Conservation (phyloP, 2,888 invertebrate genomes). For the Dicranocentrus wangi region DNA sequence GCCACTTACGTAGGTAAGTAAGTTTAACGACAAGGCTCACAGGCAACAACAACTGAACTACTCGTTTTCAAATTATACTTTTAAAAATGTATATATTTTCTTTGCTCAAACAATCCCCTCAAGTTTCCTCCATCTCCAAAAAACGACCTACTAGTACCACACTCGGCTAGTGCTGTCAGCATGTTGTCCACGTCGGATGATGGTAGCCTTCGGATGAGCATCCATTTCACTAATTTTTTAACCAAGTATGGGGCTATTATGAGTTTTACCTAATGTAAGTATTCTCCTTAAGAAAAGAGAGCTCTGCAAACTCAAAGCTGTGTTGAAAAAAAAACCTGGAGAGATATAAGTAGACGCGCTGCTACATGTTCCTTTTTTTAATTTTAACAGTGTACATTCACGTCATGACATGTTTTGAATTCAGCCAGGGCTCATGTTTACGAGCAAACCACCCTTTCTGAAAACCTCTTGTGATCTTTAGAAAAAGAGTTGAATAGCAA, state of each 20-base stretch:
- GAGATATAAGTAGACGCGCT: not conserved
- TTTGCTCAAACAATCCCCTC: not conserved
- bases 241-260: slow-evolving; percentile 39
- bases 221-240: slow-evolving; percentile 41
- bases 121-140: not conserved
- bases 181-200: slow-evolving; percentile 3
- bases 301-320: too few species aligned
- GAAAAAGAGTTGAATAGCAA: not conserved
- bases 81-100: not conserved
- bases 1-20: too few species aligned
- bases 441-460: slow-evolving; percentile 33
- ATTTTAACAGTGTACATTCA: slow-evolving; percentile 38
- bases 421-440: slow-evolving; percentile 29
- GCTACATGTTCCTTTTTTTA: slow-evolving; percentile 17
- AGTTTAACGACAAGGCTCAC: not conserved
- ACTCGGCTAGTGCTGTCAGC: too few species aligned
- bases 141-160: too few species aligned
- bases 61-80: not conserved
- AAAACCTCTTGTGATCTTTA: slow-evolving; percentile 2
- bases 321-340: not conserved
- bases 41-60: not conserved
- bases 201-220: not conserved
- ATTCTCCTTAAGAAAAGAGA: slow-evolving; percentile 7
- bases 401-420: slow-evolving; percentile 32
- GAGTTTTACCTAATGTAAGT: slow-evolving; percentile 13